phyloP scores from a whole-genome alignment of 2,113 vertebrate species.

The Malurus elegans region DNA sequence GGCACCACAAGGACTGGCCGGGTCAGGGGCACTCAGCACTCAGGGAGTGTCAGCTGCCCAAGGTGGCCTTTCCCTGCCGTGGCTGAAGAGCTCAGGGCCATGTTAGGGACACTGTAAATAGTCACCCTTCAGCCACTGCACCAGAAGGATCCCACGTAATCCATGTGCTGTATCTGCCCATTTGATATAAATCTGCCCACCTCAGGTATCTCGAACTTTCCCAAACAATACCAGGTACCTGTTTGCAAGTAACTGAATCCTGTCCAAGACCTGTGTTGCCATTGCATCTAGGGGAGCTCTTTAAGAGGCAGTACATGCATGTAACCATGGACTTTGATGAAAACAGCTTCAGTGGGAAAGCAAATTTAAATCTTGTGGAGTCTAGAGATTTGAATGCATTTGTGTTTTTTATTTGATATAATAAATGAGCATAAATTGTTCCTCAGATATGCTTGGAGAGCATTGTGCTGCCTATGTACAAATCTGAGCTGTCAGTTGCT shows the following conservation, averaged over 20 bases:
- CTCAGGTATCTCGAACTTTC: rapidly evolving
- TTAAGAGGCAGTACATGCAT: background rate
- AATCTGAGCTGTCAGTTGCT: background rate
- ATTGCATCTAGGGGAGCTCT: background rate
- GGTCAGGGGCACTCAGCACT: too few relatives aligned
- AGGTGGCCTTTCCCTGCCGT: background rate
- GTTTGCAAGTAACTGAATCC: background rate
- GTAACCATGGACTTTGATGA: background rate
- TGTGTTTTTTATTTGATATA: background rate
- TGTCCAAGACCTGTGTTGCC: background rate
- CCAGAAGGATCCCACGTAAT: background rate
- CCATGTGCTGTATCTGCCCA: background rate
- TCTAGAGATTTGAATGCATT: background rate
- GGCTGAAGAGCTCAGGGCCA: background rate
- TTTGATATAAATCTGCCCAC: background rate
- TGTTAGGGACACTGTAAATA: rapidly evolving
- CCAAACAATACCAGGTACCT: background rate
- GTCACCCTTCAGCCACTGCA: background rate
- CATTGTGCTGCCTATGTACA: background rate
- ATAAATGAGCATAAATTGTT: background rate
- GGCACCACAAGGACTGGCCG: background rate
- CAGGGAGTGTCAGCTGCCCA: background rate
- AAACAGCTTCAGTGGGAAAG: background rate
- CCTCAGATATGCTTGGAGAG: background rate
- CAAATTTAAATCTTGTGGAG: background rate